Conservation (phyloP, 2,888 invertebrate genomes). For the Sarcophaga subvicina region DNA sequence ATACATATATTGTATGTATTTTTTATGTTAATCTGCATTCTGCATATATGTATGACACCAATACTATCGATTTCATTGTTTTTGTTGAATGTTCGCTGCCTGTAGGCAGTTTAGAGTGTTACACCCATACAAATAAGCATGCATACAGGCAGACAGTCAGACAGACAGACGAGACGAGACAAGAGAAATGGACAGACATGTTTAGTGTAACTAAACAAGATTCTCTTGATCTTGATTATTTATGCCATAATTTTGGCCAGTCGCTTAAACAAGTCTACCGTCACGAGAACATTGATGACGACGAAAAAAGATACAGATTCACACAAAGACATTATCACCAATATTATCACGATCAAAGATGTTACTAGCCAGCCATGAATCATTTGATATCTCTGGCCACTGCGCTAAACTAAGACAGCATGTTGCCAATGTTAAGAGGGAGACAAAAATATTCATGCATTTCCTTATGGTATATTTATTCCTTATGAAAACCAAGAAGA, state of each 20-base stretch:
- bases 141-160: neutral
- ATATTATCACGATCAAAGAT: conserved; percentile 59
- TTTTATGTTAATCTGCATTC: conserved; percentile 55
- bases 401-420: conserved; percentile 26
- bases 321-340: conserved; percentile 66
- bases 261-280: too few relatives aligned
- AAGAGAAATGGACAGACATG: neutral
- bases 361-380: conserved; percentile 56
- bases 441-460: conserved; percentile 38
- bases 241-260: too few relatives aligned
- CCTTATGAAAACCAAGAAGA: neutral
- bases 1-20: conserved; percentile 11
- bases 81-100: conserved; percentile 25
- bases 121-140: conserved; percentile 43
- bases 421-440: neutral
- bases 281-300: neutral
- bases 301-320: conserved; percentile 38
- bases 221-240: conserved; percentile 50
- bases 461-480: neutral
- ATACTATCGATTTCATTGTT: neutral
- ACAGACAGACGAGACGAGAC: neutral
- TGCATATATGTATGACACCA: neutral
- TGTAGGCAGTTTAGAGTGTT: conserved; percentile 31
- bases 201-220: conserved; percentile 55
- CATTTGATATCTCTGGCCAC: conserved; percentile 40